Evolutionary conservation across 1,140 invertebrate genomes (phyloP).

Genomic region (Delia radicum): DNA sequence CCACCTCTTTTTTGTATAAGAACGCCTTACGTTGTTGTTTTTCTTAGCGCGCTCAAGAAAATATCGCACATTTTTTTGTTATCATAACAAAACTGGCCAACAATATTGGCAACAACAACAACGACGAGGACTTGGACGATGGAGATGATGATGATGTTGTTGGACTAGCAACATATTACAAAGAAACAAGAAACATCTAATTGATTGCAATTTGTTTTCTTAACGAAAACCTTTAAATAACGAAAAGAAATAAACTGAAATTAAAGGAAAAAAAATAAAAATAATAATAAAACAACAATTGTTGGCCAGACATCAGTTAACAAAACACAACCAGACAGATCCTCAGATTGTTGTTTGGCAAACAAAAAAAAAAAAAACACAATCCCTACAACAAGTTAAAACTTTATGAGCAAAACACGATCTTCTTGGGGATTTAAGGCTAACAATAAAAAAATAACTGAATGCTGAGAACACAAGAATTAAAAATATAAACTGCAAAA

Average conservation of each 20-base stretch:
- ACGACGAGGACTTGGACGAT: not conserved
- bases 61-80: constrained; percentile 4
- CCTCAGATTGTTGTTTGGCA: not conserved
- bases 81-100: not conserved
- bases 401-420: constrained; percentile 3
- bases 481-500: too few species aligned
- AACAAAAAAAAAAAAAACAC: too few species aligned
- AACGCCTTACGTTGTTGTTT: constrained; percentile 3
- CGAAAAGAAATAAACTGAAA: not conserved
- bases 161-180: not conserved
- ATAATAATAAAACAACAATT: not conserved
- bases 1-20: not conserved
- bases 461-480: not conserved
- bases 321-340: not conserved
- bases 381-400: not conserved
- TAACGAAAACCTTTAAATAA: not conserved
- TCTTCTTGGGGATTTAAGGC: not conserved
- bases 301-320: not conserved
- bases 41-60: not conserved
- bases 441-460: too few species aligned
- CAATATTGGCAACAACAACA: too few species aligned
- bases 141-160: not conserved
- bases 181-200: constrained; percentile 6
- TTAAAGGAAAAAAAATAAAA: constrained; percentile 7
- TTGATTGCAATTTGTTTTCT: constrained; percentile 28